These are phyloP conservation scores for Brachionichthys hirsutus DNA, from an alignment of 2,113 vertebrate species.

Conservation along the genomic window DNA sequence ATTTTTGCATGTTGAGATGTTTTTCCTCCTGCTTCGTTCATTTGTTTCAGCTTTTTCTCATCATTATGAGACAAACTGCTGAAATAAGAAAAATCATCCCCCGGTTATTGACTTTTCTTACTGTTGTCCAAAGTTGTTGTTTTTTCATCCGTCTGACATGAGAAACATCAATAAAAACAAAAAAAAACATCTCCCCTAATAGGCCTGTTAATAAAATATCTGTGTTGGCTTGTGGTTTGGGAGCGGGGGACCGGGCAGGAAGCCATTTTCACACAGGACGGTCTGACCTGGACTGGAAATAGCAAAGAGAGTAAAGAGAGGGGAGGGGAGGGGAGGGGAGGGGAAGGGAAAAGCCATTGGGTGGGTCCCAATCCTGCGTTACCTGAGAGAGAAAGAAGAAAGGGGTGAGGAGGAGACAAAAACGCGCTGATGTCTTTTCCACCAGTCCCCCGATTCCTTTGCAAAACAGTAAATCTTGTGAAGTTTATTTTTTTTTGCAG, in stretches of 20 bases:
- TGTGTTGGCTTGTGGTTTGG: constrained; percentile 57
- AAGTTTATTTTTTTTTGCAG: constrained; percentile 97
- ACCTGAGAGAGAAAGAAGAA: constrained; percentile 75
- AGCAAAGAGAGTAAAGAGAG: constrained; percentile 44
- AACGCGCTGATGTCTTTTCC: constrained; percentile 89
- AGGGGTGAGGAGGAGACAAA: neutral
- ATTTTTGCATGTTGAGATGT: constrained; percentile 10
- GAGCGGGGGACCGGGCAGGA: constrained; percentile 62
- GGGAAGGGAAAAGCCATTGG: too few relatives aligned
- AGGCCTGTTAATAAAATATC: constrained; percentile 66
- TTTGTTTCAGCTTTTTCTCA: too few relatives aligned
- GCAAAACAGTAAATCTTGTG: constrained; percentile 88
- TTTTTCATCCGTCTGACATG: constrained; percentile 41
- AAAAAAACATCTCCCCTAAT: constrained; percentile 47
- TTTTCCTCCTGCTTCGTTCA: too few relatives aligned
- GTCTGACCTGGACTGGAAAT: constrained; percentile 64
- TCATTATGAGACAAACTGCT: neutral
- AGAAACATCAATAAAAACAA: constrained; percentile 52
- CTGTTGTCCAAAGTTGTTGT: neutral
- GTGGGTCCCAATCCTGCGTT: constrained; percentile 48
- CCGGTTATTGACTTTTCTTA: neutral
- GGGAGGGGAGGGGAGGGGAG: constrained; percentile 18
- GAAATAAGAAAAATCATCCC: neutral
- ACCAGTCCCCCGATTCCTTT: constrained; percentile 85
- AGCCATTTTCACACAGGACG: constrained; percentile 77